A percentile compares a stretch with the other conserved stretches of the same genome.
Conservation (phyloP, 2,888 invertebrate genomes). For the Thera obeliscata region DNA sequence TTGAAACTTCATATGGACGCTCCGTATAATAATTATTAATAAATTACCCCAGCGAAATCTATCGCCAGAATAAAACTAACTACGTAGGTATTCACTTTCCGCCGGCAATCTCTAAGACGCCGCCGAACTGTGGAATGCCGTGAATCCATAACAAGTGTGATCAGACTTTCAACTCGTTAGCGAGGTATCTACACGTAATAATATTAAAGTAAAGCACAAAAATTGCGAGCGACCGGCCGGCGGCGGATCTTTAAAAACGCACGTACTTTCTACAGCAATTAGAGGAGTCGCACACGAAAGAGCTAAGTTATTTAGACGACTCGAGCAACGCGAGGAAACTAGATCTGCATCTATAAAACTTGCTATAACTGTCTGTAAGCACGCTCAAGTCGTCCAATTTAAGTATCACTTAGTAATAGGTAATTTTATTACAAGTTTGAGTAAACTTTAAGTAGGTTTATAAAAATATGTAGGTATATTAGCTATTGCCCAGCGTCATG, state of each 20-base stretch:
- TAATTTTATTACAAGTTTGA: too few relatives aligned
- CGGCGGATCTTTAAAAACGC: constrained; percentile 63
- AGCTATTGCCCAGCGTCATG: too few relatives aligned
- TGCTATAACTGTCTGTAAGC: neutral
- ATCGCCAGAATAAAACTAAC: constrained; percentile 37
- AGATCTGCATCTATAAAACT: constrained; percentile 1
- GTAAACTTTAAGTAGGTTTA: too few relatives aligned
- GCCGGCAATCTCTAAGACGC: constrained; percentile 34
- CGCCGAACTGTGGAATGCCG: constrained; percentile 56
- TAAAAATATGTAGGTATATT: too few relatives aligned
- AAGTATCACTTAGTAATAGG: neutral
- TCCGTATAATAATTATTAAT: too few relatives aligned
- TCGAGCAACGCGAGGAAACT: constrained; percentile 24
- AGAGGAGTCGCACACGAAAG: constrained; percentile 81
- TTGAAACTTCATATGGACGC: too few relatives aligned
- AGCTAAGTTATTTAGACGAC: constrained; percentile 47
- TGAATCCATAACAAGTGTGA: constrained; percentile 70
- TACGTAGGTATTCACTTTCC: constrained; percentile 45
- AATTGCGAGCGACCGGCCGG: constrained; percentile 57
- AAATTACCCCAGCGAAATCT: constrained; percentile 41
- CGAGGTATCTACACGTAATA: constrained; percentile 65
- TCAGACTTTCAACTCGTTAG: constrained; percentile 79
- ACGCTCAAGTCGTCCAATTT: too few relatives aligned
- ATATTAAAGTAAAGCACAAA: constrained; percentile 72
- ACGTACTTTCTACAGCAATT: constrained; percentile 78